Conservation (phyloP, 64 coral and sea anemone genomes). For the Acropora tenuis region DNA sequence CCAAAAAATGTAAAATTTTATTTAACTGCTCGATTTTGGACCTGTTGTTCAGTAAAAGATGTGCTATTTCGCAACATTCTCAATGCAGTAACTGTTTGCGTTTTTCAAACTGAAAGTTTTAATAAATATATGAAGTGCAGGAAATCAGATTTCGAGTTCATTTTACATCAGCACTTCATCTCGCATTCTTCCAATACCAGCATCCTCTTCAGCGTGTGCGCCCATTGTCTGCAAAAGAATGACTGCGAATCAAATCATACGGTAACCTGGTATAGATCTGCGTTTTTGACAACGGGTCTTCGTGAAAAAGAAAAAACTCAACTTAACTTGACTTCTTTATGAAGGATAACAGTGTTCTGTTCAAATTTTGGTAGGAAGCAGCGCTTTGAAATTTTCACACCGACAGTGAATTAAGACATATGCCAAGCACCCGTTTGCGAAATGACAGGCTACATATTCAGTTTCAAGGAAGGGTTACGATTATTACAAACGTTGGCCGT, state of each 20-base stretch:
- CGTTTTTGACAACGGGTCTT: no score
- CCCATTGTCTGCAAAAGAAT: slow-evolving; percentile 79
- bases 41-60: no score
- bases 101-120: neutral
- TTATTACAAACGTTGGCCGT: no score
- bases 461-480: no score
- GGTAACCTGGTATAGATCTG: neutral
- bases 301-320: no score
- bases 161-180: slow-evolving; percentile 91
- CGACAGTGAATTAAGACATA: neutral
- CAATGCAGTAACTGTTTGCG: no score
- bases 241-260: no score
- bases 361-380: neutral
- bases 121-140: neutral
- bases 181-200: slow-evolving; percentile 85
- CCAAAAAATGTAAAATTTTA: no score
- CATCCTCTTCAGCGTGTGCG: slow-evolving; percentile 90
- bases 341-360: no score
- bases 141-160: neutral
- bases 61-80: no score
- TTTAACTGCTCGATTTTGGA: no score
- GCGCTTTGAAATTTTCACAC: neutral
- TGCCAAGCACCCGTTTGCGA: neutral
- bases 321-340: no score
- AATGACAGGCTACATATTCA: neutral